Evolutionary conservation across 2,888 invertebrate species (phyloP).

Genomic region (Clostera curtula): DNA sequence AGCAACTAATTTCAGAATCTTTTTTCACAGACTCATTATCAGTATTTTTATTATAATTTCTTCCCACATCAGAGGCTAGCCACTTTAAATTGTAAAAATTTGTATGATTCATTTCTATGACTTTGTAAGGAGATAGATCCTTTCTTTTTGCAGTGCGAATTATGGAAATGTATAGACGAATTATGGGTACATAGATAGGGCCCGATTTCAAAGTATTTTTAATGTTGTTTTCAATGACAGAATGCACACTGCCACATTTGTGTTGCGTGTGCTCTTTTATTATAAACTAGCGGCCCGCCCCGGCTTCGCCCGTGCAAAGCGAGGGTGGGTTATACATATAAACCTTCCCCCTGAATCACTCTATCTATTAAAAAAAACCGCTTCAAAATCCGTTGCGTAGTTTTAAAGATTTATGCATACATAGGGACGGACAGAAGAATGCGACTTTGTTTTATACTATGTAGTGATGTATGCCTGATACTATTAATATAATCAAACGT

Average conservation of each 20-base stretch:
- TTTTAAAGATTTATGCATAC: too few relatives aligned
- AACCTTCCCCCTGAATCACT: too few relatives aligned
- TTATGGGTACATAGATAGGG: slow-evolving; percentile 5
- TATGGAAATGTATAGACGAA: slow-evolving; percentile 3
- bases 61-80: slow-evolving; percentile 5
- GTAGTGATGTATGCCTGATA: slow-evolving; percentile 9
- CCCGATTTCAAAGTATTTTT: slow-evolving; percentile 5
- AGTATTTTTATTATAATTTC: slow-evolving; percentile 7
- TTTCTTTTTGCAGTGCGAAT: slow-evolving; percentile 8
- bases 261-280: slow-evolving; percentile 9
- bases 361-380: too few relatives aligned
- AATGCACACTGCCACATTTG: slow-evolving; percentile 8
- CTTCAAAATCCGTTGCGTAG: too few relatives aligned
- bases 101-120: slow-evolving; percentile 6
- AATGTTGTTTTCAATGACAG: slow-evolving; percentile 6
- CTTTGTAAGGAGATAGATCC: slow-evolving; percentile 7
- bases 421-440: too few relatives aligned
- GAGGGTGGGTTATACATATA: too few relatives aligned
- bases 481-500: slow-evolving; percentile 1
- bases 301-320: too few relatives aligned
- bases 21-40: slow-evolving; percentile 7
- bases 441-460: too few relatives aligned
- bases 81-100: slow-evolving; percentile 5
- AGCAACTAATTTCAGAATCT: slow-evolving; percentile 7
- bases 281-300: too few relatives aligned